phyloP scores from a whole-genome alignment of 2,113 vertebrate species.

The Paramisgurnus dabryanus region DNA sequence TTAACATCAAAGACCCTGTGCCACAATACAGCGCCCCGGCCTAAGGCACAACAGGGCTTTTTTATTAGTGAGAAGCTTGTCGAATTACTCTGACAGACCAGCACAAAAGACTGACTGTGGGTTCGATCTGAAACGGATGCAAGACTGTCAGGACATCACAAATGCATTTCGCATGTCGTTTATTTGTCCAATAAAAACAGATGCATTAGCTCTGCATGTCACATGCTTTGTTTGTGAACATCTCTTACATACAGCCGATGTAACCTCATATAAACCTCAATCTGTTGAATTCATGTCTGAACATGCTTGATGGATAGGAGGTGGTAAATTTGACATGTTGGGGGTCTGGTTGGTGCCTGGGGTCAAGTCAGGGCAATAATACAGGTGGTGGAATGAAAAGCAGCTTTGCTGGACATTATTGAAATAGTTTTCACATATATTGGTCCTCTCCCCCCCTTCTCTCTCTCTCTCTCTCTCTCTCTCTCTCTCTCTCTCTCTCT shows the following conservation, averaged over 20 bases:
- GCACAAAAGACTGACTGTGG: constrained; percentile 27
- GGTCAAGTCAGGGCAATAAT: constrained; percentile 30
- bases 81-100: constrained; percentile 15
- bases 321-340: constrained; percentile 22
- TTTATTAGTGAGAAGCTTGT: constrained; percentile 6
- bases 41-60: constrained; percentile 7
- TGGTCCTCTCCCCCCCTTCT: background rate
- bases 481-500: background rate
- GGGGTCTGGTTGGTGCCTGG: constrained; percentile 25
- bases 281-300: background rate
- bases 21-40: background rate
- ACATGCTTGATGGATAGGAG: background rate
- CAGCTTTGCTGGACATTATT: constrained; percentile 29
- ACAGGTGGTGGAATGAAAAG: constrained; percentile 20
- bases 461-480: background rate
- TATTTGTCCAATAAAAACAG: constrained; percentile 3
- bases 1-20: constrained; percentile 11
- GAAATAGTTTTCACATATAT: constrained; percentile 37
- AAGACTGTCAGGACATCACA: constrained; percentile 6
- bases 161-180: background rate
- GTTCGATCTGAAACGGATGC: constrained; percentile 11
- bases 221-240: background rate
- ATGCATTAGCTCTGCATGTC: background rate
- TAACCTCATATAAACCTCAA: background rate
- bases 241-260: background rate